Percentiles rank a stretch among this genome's conserved stretches.
phyloP scores from a whole-genome alignment of 2,888 invertebrate genomes.

The Caenorhabditis auriculariae region DNA sequence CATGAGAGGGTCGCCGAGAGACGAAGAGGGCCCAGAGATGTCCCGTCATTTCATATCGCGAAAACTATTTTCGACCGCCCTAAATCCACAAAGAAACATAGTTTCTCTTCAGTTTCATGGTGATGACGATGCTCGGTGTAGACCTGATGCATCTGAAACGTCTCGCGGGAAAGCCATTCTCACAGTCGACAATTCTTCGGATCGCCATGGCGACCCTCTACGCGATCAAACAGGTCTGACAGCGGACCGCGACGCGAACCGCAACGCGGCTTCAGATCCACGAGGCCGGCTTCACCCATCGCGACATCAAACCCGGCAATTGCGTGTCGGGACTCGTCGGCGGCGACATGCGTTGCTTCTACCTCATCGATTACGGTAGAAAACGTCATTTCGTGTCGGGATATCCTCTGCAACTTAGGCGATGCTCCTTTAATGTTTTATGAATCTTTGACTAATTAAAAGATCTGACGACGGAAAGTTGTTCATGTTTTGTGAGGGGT shows the following conservation, averaged over 20 bases:
- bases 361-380: conserved; percentile 43
- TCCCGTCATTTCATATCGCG: too few relatives aligned
- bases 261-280: conserved; percentile 25
- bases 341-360: conserved; percentile 27
- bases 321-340: conserved; percentile 36
- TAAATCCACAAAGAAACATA: too few relatives aligned
- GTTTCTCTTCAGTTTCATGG: conserved; percentile 41
- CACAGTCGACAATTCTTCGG: conserved; percentile 36
- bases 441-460: too few relatives aligned
- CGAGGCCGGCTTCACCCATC: conserved; percentile 40
- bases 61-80: too few relatives aligned
- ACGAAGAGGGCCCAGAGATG: too few relatives aligned
- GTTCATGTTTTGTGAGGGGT: too few relatives aligned
- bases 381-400: too few relatives aligned
- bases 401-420: too few relatives aligned
- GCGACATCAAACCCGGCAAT: conserved; percentile 52
- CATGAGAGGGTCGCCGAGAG: too few relatives aligned
- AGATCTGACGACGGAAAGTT: too few relatives aligned
- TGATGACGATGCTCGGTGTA: conserved; percentile 38
- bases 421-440: too few relatives aligned
- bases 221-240: conserved; percentile 34
- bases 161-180: conserved; percentile 19
- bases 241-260: too few relatives aligned
- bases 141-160: conserved; percentile 41
- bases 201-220: conserved; percentile 38